A percentile compares a stretch with the other conserved stretches of the same genome.
Conservation (phyloP, 1,140 invertebrate genomes). For the Lordiphosa mommai region DNA sequence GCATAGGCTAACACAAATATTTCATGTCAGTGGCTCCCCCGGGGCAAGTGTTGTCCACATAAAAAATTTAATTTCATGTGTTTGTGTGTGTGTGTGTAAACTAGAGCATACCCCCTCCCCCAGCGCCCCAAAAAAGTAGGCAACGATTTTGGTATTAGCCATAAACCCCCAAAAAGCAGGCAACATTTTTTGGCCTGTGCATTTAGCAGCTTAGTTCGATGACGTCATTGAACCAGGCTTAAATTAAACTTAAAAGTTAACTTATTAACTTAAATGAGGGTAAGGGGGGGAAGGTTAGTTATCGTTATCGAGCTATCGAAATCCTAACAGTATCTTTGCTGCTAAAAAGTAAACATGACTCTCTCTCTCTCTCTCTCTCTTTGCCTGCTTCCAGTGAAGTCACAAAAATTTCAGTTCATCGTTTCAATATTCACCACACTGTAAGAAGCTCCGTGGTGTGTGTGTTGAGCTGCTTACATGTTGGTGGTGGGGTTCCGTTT, state of each 20-base stretch:
- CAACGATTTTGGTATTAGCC: no score
- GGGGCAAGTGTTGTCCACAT: neutral
- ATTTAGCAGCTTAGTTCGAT: neutral
- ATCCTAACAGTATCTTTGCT: no score
- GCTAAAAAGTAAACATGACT: no score
- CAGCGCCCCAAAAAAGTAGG: constrained; percentile 1
- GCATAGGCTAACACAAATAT: constrained; percentile 20
- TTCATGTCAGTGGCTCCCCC: constrained; percentile 11
- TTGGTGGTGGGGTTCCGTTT: constrained; percentile 3
- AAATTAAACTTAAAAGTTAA: no score
- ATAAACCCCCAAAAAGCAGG: constrained; percentile 17
- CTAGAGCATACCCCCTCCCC: constrained; percentile 1
- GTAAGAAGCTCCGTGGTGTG: constrained; percentile 10
- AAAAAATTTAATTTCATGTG: neutral
- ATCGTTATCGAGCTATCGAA: no score
- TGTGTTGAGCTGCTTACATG: constrained; percentile 1
- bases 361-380: no score
- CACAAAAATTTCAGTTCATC: constrained; percentile 18
- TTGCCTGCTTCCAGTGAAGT: constrained; percentile 23
- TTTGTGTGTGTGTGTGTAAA: neutral
- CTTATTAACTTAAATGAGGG: no score
- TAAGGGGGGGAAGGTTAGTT: no score
- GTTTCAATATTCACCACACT: constrained; percentile 34
- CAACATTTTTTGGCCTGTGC: constrained; percentile 30
- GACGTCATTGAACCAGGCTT: no score